Conservation (phyloP, 2,113 vertebrate species). For the Sylvilagus bachmani region DNA sequence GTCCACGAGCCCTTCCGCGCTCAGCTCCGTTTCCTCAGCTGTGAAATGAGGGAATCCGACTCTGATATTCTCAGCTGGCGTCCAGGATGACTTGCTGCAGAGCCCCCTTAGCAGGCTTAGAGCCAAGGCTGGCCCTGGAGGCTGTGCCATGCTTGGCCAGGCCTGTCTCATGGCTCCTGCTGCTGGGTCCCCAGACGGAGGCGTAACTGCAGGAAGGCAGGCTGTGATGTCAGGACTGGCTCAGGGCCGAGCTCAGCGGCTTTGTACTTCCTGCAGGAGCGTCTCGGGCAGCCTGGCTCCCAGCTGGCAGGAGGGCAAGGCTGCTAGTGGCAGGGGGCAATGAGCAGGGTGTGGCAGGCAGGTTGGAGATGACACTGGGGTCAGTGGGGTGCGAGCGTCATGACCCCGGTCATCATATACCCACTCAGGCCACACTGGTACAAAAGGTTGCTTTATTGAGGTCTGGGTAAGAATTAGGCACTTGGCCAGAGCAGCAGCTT, state of each 20-base stretch:
- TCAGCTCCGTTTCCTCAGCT: conserved; percentile 23
- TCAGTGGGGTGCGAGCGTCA: neutral
- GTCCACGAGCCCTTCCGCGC: neutral
- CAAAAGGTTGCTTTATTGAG: conserved; percentile 85
- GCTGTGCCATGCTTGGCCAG: conserved; percentile 22
- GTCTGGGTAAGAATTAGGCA: conserved; percentile 80
- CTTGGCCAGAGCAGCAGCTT: conserved; percentile 84
- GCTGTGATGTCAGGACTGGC: neutral
- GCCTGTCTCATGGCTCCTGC: conserved; percentile 48
- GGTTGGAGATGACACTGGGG: neutral
- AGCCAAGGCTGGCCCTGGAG: neutral
- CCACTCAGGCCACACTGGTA: conserved; percentile 63
- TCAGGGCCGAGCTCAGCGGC: neutral
- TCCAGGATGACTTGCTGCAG: neutral
- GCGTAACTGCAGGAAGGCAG: neutral
- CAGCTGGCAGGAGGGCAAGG: conserved; percentile 25
- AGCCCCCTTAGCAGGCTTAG: conserved; percentile 15
- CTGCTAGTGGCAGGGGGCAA: neutral
- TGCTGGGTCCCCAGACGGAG: neutral
- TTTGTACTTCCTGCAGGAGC: conserved; percentile 18
- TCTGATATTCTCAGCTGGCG: conserved; percentile 41
- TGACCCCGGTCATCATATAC: neutral
- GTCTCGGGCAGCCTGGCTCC: neutral
- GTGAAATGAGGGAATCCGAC: neutral
- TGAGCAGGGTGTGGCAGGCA: neutral